Evolutionary conservation across 30 jellyfish, hydroid and myxozoan species (phyloP).

Genomic region (Cassiopea andromeda): DNA sequence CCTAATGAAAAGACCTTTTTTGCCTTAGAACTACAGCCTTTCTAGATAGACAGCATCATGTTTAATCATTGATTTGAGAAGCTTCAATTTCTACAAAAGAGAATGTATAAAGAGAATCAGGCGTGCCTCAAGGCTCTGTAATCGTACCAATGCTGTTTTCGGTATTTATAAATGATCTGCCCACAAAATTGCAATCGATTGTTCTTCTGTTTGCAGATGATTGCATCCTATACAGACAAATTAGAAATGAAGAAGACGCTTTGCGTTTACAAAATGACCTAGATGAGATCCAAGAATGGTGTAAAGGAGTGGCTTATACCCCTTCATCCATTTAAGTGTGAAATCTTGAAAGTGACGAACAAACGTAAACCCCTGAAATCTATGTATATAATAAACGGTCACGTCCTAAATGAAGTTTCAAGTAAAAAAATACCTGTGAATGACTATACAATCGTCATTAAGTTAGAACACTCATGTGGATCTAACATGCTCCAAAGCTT

Average conservation of each 20-base stretch:
- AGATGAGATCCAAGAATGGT: slow-evolving; percentile 8
- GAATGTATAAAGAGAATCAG: slow-evolving; percentile 9
- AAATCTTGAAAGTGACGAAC: slow-evolving; percentile 1
- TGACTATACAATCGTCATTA: too few relatives aligned
- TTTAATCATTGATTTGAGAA: too few relatives aligned
- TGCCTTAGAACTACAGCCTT: too few relatives aligned
- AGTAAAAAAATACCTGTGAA: background rate
- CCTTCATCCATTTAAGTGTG: slow-evolving; percentile 11
- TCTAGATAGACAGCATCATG: too few relatives aligned
- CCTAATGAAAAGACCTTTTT: too few relatives aligned
- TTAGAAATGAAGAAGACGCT: background rate
- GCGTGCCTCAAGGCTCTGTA: slow-evolving; percentile 59
- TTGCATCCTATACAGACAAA: slow-evolving; percentile 28
- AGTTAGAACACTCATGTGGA: background rate
- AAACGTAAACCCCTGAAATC: slow-evolving; percentile 3
- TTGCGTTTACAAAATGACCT: slow-evolving; percentile 6
- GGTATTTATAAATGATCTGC: slow-evolving; percentile 22
- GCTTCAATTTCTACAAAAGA: too few relatives aligned
- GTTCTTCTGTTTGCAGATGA: slow-evolving; percentile 33
- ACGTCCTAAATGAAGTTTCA: background rate
- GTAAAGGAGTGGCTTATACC: slow-evolving; percentile 18
- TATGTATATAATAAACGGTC: slow-evolving; percentile 1
- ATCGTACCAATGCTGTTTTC: slow-evolving; percentile 28
- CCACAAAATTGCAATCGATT: background rate
- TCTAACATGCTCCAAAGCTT: too few relatives aligned